Base-by-base conservation (phyloP, 2,113 vertebrate species). In the Lipotes vexillifer region DNA sequence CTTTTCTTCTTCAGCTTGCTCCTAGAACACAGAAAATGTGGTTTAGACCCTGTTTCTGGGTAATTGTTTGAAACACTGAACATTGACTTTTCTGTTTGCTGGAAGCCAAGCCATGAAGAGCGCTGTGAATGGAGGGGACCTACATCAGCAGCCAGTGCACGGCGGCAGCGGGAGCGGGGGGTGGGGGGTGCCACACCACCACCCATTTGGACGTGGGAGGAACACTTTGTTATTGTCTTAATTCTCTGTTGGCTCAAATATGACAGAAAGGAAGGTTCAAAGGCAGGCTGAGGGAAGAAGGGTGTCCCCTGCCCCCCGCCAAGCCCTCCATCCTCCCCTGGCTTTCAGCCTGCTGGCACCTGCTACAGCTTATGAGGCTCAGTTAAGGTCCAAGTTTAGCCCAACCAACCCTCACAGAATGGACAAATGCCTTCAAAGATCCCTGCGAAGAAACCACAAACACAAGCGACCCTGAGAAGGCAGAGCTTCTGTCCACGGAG, bases 1-100 rank as follows among this genome's bases (percentile, higher is more conserved):
- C 86, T 55, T 75, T 82, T 96, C 85, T 84, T 95, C 93, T 91
- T 88, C 86, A 36, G 27, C 46, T 88, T 90, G 89, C 5, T 97
- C 49, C 63, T 97, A 13, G 52, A 92, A 97, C 46, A 93, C 6
- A 94, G 21, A 97, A 65, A 27, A 90, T 1, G 1, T 9, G 41
- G 1, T 38, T 97, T 95, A 93, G 8, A 4, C 49, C 41, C 23
- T 49, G 4, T 29, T 94, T 93, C 80, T 69, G 7, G 49, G 13
- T 23, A 80, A 6, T 7, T 74, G 1, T 87, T 13, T 68, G 14
- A 94, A 93, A 96, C 52, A 36, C 5, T 49, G 55, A 96, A 61
- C 63, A 52, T 23, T 82, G 83, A 87, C 68, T 20, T 49, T 71
- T 71, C 44, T 69, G 2, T 75, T 11, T 18, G 1, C 3, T 90